Percentiles rank a stretch among this genome's conserved stretches.
Evolutionary conservation across 2,113 vertebrate genomes (phyloP).

Genomic region (Indicator indicator): DNA sequence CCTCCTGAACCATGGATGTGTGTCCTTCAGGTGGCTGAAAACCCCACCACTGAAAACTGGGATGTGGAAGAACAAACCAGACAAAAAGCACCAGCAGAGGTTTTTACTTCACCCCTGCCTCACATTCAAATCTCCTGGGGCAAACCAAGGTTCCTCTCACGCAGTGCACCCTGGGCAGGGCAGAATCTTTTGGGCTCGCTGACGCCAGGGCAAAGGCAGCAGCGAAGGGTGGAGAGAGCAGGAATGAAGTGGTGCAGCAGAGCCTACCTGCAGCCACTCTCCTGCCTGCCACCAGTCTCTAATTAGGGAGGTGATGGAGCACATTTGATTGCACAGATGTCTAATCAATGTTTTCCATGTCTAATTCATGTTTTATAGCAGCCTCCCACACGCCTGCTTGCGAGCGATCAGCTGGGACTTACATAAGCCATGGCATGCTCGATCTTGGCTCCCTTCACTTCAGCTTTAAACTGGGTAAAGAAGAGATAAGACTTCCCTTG

Average conservation of each 20-base stretch:
- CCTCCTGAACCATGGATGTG: background rate
- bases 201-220: background rate
- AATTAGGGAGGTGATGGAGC: background rate
- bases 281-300: background rate
- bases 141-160: background rate
- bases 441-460: slow-evolving; percentile 89
- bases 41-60: background rate
- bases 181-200: background rate
- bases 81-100: background rate
- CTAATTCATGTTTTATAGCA: slow-evolving; percentile 15
- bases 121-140: background rate
- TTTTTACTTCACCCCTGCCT: background rate
- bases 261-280: background rate
- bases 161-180: background rate
- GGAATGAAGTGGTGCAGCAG: background rate
- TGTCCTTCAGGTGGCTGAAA: background rate
- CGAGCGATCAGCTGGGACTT: slow-evolving; percentile 75
- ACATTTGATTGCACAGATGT: background rate
- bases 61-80: background rate
- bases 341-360: slow-evolving; percentile 34
- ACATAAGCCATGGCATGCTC: slow-evolving; percentile 91
- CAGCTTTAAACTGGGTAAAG: slow-evolving; percentile 94
- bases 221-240: background rate
- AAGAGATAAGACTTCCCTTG: slow-evolving; percentile 97
- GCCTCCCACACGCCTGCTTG: slow-evolving; percentile 24